Base-by-base conservation (phyloP, 2,113 vertebrate genomes). In the Phrynosoma blainvillii region DNA sequence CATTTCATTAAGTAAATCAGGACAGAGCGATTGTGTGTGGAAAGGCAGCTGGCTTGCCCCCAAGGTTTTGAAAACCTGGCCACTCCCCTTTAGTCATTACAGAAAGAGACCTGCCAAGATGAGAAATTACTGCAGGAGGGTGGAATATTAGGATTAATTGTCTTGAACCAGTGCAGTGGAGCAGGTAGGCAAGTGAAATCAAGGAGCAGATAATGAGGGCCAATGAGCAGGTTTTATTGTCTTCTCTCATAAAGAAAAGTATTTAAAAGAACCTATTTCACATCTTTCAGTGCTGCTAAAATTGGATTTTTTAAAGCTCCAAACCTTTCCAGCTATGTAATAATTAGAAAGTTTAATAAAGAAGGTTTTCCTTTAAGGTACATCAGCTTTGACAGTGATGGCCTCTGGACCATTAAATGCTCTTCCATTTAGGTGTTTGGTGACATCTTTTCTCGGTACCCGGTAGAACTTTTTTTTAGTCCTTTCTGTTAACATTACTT, bases 141-240 rank as follows among this genome's bases (percentile, higher is more conserved):
- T 95, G 97, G 97, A 97, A 98, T 99, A 99, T 99, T 98, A 99
- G 98, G 97, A 99, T 99, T 99, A 99, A 99, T 99, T 98, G 98
- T 98, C 98, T 99, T 96, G 97, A 98, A 98, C 96, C 97, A 97
- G 97, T 97, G 97, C 97, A 96, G 96, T 95, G 96, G 97, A 98
- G 97, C 98, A 98, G 96, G 97, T 97, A 97, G 95, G 96, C 97
- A 96, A 97, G 97, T 96, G 97, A 98, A 97, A 97, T 96, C 86
- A 96, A 97, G 97, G 97, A 97, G 96, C 94, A 97, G 97, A 98
- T 97, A 98, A 98, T 97, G 96, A 98, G 90, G 96, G 94, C 97
- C 97, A 95, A 96, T 94, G 96, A 96, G 95, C 95, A 96, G 93
- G 95, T 94, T 94, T 93, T 95, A 96, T 97, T 96, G 96, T 97